Conservation (phyloP, 1,140 invertebrate species). For the Neuroterus valhalla region DNA sequence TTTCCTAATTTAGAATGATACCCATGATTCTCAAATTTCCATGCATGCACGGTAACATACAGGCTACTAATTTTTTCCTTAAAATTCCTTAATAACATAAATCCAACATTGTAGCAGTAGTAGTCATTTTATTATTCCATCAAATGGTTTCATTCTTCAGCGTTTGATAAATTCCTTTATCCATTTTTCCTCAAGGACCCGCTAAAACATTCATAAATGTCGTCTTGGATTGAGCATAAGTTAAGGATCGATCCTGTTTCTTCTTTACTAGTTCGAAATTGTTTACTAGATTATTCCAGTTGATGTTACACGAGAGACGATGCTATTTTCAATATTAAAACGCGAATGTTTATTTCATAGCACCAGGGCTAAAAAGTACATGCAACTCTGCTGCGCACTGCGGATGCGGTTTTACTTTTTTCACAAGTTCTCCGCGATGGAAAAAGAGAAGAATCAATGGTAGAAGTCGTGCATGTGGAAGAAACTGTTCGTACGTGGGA, state of each 20-base stretch:
- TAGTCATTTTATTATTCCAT: not conserved
- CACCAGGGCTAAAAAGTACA: constrained; percentile 53
- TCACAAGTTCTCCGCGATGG: not conserved
- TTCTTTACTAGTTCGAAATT: constrained; percentile 31
- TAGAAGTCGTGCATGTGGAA: not conserved
- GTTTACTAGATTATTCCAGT: constrained; percentile 66
- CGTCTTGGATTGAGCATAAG: not conserved
- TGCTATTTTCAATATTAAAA: constrained; percentile 69
- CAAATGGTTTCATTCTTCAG: not conserved
- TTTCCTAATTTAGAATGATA: no score
- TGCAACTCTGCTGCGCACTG: constrained; percentile 53
- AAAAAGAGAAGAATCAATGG: not conserved
- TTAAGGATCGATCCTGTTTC: not conserved
- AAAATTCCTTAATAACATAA: no score
- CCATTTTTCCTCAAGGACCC: not conserved
- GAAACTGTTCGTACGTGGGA: not conserved
- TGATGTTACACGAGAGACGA: constrained; percentile 67
- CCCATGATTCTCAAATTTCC: no score
- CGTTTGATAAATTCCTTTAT: not conserved
- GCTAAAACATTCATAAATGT: not conserved
- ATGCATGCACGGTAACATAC: no score
- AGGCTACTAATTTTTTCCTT: no score
- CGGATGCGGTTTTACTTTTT: constrained; percentile 36
- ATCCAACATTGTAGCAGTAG: no score
- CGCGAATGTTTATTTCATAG: constrained; percentile 68